Base-by-base conservation (phyloP, 2,888 invertebrate species). In the Spodoptera picta region DNA sequence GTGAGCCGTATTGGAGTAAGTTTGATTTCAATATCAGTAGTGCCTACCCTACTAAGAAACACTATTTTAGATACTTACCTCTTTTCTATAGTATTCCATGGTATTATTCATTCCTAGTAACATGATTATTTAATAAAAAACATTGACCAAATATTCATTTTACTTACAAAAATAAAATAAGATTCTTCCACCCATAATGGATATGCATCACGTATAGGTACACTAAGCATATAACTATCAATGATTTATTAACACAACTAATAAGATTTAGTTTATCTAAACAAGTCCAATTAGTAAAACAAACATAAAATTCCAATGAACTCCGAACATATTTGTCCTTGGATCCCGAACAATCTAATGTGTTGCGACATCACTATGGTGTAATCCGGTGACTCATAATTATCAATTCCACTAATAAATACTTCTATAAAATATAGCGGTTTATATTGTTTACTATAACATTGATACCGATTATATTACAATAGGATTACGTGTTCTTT, bases 361-460 rank as follows among this genome's bases (percentile, higher is more conserved):
- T 47, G 42, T 56, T 69, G 50, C 53, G 50, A 56, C 57, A 70
- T 43, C 10, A 45, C 42, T n/a, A 55, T 57, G 51, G 49, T 58
- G 60, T 53, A 75, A 49, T 49, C 27, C 14, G 2, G 42, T 70
- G 65, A 75, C 41, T 65, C 55, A 58, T 27, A 11, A 19, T 65
- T 72, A 70, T 58, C 57, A 75, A 64, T 64, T 57, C 57, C 19
- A 12, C 60, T 70, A 69, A 65, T 75, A 19, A 75, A 53, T 70
- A 43, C 4, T 70, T 54, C 59, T 56, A 54, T 54, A 50, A 56
- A 65, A 60, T 56, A 14, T 5, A 46, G 54, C 10, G 46, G 65
- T 70, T 55, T 58, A 48, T 41, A 42, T 46, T 7, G 7, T 1
- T 6, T 7, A 63, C 59, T 55, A 11, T 41, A 5, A 48, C 2